Conservation (phyloP, 2,888 invertebrate genomes). For the Tholera decimalis region DNA sequence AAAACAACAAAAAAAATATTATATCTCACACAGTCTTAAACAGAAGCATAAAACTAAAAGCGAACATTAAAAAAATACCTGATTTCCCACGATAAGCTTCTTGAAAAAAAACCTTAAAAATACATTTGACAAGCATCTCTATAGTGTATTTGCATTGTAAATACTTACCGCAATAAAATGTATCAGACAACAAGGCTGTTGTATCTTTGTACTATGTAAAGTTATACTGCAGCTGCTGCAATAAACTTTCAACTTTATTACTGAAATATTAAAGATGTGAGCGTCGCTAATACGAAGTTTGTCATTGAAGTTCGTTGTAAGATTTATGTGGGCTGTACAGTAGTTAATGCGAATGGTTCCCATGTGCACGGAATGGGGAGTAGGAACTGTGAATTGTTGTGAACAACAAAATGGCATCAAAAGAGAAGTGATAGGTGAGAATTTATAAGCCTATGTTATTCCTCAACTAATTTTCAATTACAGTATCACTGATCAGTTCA, state of each 20-base stretch:
- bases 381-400: constrained; percentile 28
- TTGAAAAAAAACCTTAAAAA: constrained; percentile 34
- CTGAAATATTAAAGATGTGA: constrained; percentile 40
- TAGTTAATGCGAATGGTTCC: constrained; percentile 56
- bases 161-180: constrained; percentile 57
- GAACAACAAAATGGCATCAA: constrained; percentile 31
- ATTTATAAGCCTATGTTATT: not conserved
- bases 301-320: constrained; percentile 38
- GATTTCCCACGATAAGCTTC: constrained; percentile 55
- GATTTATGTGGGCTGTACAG: constrained; percentile 59
- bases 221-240: constrained; percentile 25
- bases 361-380: constrained; percentile 43
- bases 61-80: constrained; percentile 17
- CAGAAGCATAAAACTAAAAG: constrained; percentile 8
- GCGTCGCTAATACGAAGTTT: constrained; percentile 40
- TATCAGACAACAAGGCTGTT: constrained; percentile 40
- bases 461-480: not conserved
- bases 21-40: not conserved
- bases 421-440: constrained; percentile 5
- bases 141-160: constrained; percentile 62
- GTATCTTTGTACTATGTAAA: constrained; percentile 44
- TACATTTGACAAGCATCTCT: constrained; percentile 59
- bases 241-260: constrained; percentile 58
- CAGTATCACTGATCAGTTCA: not conserved
- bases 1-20: not conserved